A percentile compares a stretch with the other conserved stretches of the same genome.
Evolutionary conservation across 1,140 invertebrate genomes (phyloP).

Genomic region (Drosophila gunungcola): DNA sequence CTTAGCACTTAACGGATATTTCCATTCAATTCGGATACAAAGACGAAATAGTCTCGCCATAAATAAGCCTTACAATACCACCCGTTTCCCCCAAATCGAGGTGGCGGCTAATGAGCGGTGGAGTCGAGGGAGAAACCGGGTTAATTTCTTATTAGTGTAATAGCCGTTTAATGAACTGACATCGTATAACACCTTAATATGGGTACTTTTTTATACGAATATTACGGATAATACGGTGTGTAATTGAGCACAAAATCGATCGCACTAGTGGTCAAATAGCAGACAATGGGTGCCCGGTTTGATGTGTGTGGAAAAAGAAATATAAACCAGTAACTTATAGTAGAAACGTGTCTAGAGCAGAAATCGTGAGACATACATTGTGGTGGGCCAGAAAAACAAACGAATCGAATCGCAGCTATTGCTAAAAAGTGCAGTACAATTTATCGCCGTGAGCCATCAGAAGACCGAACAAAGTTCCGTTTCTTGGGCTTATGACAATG

Average conservation of each 20-base stretch:
- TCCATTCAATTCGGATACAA: conserved; percentile 42
- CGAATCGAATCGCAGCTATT: conserved; percentile 41
- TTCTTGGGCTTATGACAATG: conserved; percentile 60
- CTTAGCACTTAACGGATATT: conserved; percentile 49
- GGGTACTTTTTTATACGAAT: conserved; percentile 26
- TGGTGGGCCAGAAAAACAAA: conserved; percentile 29
- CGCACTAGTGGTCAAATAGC: conserved; percentile 61
- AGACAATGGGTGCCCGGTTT: conserved; percentile 60
- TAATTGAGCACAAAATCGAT: conserved; percentile 60
- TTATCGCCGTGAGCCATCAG: conserved; percentile 54
- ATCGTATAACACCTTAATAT: conserved; percentile 53
- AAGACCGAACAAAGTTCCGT: conserved; percentile 57
- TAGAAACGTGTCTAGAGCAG: conserved; percentile 66
- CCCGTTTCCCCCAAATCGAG: conserved; percentile 49
- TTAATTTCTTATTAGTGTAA: conserved; percentile 77
- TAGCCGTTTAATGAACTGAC: conserved; percentile 68
- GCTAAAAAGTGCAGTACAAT: conserved; percentile 38
- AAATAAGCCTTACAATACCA: conserved; percentile 60
- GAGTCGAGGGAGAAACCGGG: conserved; percentile 62
- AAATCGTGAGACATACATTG: conserved; percentile 63
- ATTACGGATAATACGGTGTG: conserved; percentile 29
- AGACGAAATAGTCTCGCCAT: conserved; percentile 47
- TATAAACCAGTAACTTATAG: conserved; percentile 68
- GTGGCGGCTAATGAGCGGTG: conserved; percentile 8
- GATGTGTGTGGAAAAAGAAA: conserved; percentile 64